Evolutionary conservation across 2,113 vertebrate species (phyloP).

Genomic region (Carassius gibelio): DNA sequence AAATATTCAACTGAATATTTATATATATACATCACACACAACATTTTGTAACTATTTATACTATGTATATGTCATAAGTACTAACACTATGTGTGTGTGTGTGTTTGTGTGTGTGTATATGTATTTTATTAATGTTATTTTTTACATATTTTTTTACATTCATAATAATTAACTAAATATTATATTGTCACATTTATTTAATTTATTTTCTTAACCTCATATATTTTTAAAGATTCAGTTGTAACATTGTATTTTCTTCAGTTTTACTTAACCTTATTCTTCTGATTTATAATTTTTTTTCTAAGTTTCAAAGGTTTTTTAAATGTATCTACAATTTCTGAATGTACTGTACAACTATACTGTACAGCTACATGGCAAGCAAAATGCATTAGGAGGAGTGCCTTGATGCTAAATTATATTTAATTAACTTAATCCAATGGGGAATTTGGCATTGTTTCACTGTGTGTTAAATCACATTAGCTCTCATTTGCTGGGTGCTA

Average conservation of each 20-base stretch:
- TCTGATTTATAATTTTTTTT: background rate
- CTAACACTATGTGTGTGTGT: too few species aligned
- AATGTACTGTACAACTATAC: constrained; percentile 14
- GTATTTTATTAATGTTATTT: too few species aligned
- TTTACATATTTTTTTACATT: too few species aligned
- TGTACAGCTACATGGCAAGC: constrained; percentile 3
- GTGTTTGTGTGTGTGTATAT: too few species aligned
- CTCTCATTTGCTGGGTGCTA: constrained; percentile 40
- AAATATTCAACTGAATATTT: background rate
- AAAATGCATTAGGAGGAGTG: constrained; percentile 19
- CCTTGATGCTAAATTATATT: constrained; percentile 45
- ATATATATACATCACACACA: background rate
- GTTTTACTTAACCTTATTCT: too few species aligned
- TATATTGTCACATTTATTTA: too few species aligned
- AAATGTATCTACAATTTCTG: background rate
- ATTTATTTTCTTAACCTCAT: too few species aligned
- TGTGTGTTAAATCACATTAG: constrained; percentile 48
- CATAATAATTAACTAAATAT: too few species aligned
- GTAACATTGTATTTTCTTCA: background rate
- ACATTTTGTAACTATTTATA: too few species aligned
- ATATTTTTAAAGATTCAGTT: too few species aligned
- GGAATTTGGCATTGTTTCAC: constrained; percentile 50
- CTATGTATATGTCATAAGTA: too few species aligned
- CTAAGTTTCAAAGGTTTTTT: background rate
- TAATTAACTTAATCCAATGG: constrained; percentile 41